Percentiles rank a stretch among this genome's conserved stretches.
Evolutionary conservation across 2,113 vertebrate genomes (phyloP).

Genomic region (Panthera uncia): DNA sequence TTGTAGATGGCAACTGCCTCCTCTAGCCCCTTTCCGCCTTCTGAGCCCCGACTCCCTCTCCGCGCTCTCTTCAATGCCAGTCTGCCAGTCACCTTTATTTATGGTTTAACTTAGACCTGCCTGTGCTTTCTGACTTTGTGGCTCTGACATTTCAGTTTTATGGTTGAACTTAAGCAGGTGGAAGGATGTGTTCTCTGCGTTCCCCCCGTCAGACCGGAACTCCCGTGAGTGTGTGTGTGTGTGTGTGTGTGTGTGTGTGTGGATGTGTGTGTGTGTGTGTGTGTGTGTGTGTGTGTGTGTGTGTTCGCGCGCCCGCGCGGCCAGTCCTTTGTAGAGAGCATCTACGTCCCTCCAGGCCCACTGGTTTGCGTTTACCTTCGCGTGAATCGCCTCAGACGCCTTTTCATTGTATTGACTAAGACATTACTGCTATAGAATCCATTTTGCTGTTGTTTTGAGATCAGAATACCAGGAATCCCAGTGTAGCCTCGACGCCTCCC

Average conservation of each 20-base stretch:
- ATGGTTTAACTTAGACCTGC: conserved; percentile 32
- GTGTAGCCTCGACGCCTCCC: conserved; percentile 14
- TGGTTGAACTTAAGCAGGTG: conserved; percentile 73
- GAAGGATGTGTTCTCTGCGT: conserved; percentile 49
- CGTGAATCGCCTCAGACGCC: conserved; percentile 46
- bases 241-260: neutral
- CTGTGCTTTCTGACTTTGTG: conserved; percentile 46
- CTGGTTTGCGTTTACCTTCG: conserved; percentile 46
- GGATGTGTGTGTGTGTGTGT: neutral
- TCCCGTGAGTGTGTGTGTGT: conserved; percentile 19
- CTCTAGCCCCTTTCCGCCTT: neutral
- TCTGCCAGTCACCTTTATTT: conserved; percentile 54
- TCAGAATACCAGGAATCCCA: conserved; percentile 58
- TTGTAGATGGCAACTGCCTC: neutral
- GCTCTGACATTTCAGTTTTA: conserved; percentile 65
- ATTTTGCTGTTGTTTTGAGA: conserved; percentile 78
- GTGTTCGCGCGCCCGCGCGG: neutral
- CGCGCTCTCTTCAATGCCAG: neutral
- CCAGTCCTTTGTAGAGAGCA: conserved; percentile 62
- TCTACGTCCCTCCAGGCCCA: neutral
- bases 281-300: neutral
- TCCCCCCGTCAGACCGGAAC: conserved; percentile 32
- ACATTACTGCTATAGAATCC: conserved; percentile 73
- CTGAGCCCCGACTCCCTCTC: neutral
- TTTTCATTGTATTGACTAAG: conserved; percentile 68